These are phyloP conservation scores for Campopleginae sp. DNA, from an alignment of 2,888 invertebrate genomes.

Conservation along the genomic window DNA sequence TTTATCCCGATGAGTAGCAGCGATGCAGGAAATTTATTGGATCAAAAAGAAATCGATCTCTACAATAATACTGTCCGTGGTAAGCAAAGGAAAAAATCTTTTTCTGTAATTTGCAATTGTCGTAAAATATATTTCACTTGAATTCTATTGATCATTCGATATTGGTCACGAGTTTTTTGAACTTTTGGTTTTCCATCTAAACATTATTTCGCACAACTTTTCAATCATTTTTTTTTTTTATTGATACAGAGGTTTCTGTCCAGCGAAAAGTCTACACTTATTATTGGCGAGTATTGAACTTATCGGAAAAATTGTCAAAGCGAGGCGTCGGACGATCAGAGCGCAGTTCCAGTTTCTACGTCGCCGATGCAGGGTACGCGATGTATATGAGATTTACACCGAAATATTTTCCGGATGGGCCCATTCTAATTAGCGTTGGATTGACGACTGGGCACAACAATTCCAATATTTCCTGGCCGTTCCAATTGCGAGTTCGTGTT, in stretches of 20 bases:
- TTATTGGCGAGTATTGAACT: slow-evolving; percentile 82
- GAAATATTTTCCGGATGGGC: slow-evolving; percentile 80
- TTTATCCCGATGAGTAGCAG: neutral
- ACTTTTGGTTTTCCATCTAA: neutral
- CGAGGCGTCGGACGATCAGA: slow-evolving; percentile 81
- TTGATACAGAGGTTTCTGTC: slow-evolving; percentile 57
- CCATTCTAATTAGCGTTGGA: slow-evolving; percentile 80
- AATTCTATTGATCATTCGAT: neutral
- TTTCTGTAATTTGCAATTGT: neutral
- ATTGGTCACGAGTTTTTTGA: neutral
- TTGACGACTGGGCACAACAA: slow-evolving; percentile 82
- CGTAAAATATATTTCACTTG: neutral
- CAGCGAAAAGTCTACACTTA: slow-evolving; percentile 77
- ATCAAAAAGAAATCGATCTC: slow-evolving; percentile 71
- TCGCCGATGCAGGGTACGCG: slow-evolving; percentile 80
- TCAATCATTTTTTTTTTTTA: neutral
- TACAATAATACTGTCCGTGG: slow-evolving; percentile 73
- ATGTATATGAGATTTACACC: slow-evolving; percentile 83
- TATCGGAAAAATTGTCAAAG: slow-evolving; percentile 80
- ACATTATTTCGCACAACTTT: neutral
- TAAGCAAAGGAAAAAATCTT: slow-evolving; percentile 16
- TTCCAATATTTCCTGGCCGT: slow-evolving; percentile 82
- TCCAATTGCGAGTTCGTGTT: slow-evolving; percentile 80
- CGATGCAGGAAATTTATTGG: slow-evolving; percentile 50
- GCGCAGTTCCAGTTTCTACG: slow-evolving; percentile 82